phyloP scores from a whole-genome alignment of 2,113 vertebrate species.

The Oncorhynchus nerka region DNA sequence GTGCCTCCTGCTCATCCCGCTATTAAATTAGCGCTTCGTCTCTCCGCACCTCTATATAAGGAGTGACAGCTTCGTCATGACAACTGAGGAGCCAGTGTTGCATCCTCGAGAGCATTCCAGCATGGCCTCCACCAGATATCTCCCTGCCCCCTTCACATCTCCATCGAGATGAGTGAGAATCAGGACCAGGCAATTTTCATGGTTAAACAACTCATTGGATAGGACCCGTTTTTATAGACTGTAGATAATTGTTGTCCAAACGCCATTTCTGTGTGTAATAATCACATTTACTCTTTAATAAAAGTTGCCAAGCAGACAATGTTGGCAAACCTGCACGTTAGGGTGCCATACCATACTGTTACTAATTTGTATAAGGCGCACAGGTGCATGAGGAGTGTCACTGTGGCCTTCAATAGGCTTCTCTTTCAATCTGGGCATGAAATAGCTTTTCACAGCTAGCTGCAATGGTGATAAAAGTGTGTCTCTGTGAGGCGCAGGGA shows the following conservation, averaged over 20 bases:
- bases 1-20: not conserved
- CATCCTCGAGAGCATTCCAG: conserved; percentile 6
- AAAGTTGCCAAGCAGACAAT: not conserved
- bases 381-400: not conserved
- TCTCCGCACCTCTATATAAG: not conserved
- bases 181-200: not conserved
- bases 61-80: conserved; percentile 25
- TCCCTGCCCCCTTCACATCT: not conserved
- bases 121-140: not conserved
- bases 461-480: not conserved
- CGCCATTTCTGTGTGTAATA: not conserved
- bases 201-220: not conserved
- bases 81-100: conserved; percentile 9
- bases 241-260: not conserved
- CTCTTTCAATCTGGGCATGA: conserved; percentile 1
- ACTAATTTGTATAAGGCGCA: not conserved
- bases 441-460: conserved; percentile 5
- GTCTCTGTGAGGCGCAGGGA: not conserved
- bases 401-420: not conserved
- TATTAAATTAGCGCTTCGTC: conserved; percentile 34
- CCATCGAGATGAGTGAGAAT: not conserved
- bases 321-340: not conserved
- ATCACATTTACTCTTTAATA: not conserved
- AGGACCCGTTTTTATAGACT: not conserved
- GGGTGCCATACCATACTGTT: not conserved